Evolutionary conservation across 2,797 vertebrate species (phyloP), one percentile per base, ranked within the genome.

Genomic region (Clarias platycephalus): DNA sequence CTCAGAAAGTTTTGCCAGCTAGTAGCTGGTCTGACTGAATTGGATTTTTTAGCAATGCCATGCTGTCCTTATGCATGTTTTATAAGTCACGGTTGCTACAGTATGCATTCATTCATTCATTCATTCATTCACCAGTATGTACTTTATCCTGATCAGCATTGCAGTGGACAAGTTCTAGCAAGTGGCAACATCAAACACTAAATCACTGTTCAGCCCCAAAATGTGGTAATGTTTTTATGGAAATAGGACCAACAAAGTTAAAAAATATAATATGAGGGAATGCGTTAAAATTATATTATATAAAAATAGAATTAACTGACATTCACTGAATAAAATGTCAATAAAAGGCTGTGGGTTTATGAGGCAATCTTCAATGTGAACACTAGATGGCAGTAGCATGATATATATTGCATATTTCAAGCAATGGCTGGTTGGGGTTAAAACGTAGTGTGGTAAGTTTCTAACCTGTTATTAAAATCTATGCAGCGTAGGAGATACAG

Each of bases 321-420:
- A 0, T 16, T 15, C 7, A 64, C 9, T 63, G 40, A 58, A 55
- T 66, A 37, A 70, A 81, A 18, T 49, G 5, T 28, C 8, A 67
- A 78, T 34, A 26, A 37, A 40, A 7, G 40, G 24, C 10, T 24
- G 70, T 31, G 31, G 24, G n/a, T 60, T 85, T 66, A 75, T 78
- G 24, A 26, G 58, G 49, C 31, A 6, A n/a, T 64, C 77, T 64
- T 80, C 2, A 63, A 4, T 44, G 4, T 85, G 13, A 62, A 90
- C 94, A 90, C 83, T 85, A 92, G 94, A 90, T 87, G 92, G 90
- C 91, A 91, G 90, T 91, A 89, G 89, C 68, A 68, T 77, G 84
- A 71, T 53, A 88, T 4, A 62, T 62, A 82, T 80, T 60, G 0
- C 49, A 53, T 44, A 31, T 20, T 2, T 13, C 7, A 0, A 55